Evolutionary conservation across 53 echinoderm and acorn worm species (phyloP), one percentile per base, ranked within the genome.

Genomic region (Paelopatides confundens): DNA sequence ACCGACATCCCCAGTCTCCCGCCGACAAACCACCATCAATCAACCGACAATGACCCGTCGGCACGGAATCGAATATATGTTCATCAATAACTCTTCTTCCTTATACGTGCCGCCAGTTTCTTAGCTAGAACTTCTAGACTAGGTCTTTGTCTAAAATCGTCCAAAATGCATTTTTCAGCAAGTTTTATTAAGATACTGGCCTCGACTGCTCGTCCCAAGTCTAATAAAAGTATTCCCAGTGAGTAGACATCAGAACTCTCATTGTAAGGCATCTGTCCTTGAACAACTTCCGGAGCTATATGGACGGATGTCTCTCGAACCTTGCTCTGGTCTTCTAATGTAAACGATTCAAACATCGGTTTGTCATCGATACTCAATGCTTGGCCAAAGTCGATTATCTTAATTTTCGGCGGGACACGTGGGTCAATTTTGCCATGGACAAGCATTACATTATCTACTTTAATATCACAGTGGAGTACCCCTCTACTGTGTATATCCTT

Each of bases 191-290:
- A 43, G 43, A 43, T 10, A 10, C 43, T 12, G 43, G 9, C 10
- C n/a, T n/a, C n/a, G 43, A 43, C 8, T 10, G 9, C 43, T 12
- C 43, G 43, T 8, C 10, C 43, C 43, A 43, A 12, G 8, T 43
- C 43, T 43, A 43, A 43, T 12, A 67, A 35, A 31, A 67, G 7
- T 13, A 67, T 67, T 67, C 68, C 68, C 17, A 67, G 68, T 11
- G 68, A 31, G 18, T 67, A 67, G 29, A 67, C 30, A 30, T 67
- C 68, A 14, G 68, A 67, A 67, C 32, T n/a, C 68, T 31, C 68
- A 13, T 26, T 35, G 33, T 67, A 67, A 4, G 68, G 68, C 32
- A 35, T 34, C 17, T 31, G 13, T 35, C 68, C 68, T 35, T 34
- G 29, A 17, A 67, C 33, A 18, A 67, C 68, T 26, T 67, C 68